These are phyloP conservation scores for Standfussiana lucernea DNA, from an alignment of 2,888 invertebrate genomes.

Conservation along the genomic window DNA sequence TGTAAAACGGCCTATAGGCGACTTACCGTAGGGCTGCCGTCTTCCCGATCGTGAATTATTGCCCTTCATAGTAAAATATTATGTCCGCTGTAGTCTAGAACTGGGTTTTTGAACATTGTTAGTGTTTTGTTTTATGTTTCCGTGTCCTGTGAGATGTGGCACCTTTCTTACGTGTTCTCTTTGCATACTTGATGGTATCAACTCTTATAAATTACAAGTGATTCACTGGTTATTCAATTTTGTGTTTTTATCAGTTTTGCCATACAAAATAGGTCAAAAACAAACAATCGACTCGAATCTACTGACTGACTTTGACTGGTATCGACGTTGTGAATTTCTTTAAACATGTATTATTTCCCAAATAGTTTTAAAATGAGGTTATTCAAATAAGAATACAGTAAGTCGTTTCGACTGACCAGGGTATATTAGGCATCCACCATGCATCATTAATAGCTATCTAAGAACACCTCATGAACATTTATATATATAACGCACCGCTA, in stretches of 20 bases:
- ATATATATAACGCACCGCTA: not conserved
- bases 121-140: conserved; percentile 51
- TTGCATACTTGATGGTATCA: not conserved
- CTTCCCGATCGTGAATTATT: conserved; percentile 48
- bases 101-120: conserved; percentile 38
- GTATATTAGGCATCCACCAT: not conserved
- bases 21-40: conserved; percentile 56
- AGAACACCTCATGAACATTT: not conserved
- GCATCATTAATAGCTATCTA: not conserved
- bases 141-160: not conserved
- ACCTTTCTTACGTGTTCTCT: not conserved
- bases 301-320: not conserved
- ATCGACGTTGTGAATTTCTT: not conserved
- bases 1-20: conserved; percentile 66
- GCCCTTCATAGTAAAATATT: conserved; percentile 60
- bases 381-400: not conserved
- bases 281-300: not conserved
- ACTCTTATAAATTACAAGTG: not conserved
- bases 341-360: too few relatives aligned
- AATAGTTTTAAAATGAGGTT: too few relatives aligned
- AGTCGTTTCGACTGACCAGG: not conserved
- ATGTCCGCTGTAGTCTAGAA: conserved; percentile 50
- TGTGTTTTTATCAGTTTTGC: not conserved
- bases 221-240: not conserved
- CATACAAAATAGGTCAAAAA: not conserved